Evolutionary conservation across 1,140 invertebrate genomes (phyloP), one percentile per base, ranked within the genome.

Genomic region (Rhysida immarginata): DNA sequence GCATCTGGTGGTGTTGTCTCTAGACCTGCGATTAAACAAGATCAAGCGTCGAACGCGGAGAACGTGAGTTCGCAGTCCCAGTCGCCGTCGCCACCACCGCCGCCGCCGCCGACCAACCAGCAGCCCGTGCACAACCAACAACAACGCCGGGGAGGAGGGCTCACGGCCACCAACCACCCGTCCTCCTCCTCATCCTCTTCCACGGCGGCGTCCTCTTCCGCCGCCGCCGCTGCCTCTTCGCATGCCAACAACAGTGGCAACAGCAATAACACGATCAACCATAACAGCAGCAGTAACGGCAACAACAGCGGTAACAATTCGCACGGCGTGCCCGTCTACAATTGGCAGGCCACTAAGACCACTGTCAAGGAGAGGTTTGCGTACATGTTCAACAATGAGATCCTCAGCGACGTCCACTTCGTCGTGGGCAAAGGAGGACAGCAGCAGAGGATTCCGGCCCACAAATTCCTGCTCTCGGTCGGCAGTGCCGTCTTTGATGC

Each of bases 401-500:
- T 84, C 41, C 72, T 89, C 53, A 80, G 81, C 52, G 85, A 90
- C 68, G 83, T 90, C 11, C 80, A 81, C 62, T 89, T 89, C 66
- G 72, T 84, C 55, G 85, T 87, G 11, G 85, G 85, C 2, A 66
- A 71, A 52, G 77, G 77, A 60, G 79, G 79, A 16, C 73, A 75
- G n/a, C 76, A 81, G 51, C 78, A 83, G 63, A 71, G 81, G 42
- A 84, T 90, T 59, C 85, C 86, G 2, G 86, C 85, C 1, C 87
- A 91, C 64, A 88, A 86, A 67, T 84, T 90, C 69, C 80, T 91
- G 1, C 67, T 91, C 5, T 84, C 84, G 3, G 82, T 85, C 43
- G 85, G 85, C 8, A 86, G 82, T 69, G 82, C 83, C 2, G 85
- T 90, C 1, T 90, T 90, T 69, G 85, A 90, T 71, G 84, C 85